Conservation (phyloP, 2,888 invertebrate genomes). For the Ophion ventricosus region DNA sequence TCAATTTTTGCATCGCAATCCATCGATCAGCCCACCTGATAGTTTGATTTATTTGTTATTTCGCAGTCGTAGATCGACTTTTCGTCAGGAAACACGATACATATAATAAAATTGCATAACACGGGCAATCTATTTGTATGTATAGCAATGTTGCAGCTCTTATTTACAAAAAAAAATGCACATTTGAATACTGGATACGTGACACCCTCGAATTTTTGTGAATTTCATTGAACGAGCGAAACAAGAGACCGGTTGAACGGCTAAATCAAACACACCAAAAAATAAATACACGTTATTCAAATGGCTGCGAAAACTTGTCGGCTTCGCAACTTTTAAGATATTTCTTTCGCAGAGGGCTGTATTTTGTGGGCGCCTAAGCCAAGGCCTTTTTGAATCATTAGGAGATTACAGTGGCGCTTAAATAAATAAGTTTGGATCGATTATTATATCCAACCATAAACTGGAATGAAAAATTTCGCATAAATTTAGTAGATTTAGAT, state of each 20-base stretch:
- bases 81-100: constrained; percentile 21
- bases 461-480: too few relatives aligned
- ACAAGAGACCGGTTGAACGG: constrained; percentile 28
- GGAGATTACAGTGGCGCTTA: too few relatives aligned
- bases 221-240: constrained; percentile 21
- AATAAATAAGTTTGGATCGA: too few relatives aligned
- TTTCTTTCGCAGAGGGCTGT: too few relatives aligned
- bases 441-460: too few relatives aligned
- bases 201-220: background rate
- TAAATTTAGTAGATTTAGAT: too few relatives aligned
- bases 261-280: background rate
- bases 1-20: constrained; percentile 47
- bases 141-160: background rate
- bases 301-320: constrained; percentile 1
- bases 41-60: constrained; percentile 25
- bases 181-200: constrained; percentile 14
- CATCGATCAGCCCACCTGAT: background rate
- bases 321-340: background rate
- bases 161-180: constrained; percentile 3
- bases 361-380: too few relatives aligned
- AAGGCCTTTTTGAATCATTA: too few relatives aligned
- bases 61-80: constrained; percentile 7
- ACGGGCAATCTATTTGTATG: background rate
- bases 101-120: constrained; percentile 46
- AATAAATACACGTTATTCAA: constrained; percentile 19